These are phyloP conservation scores for Acrossocheilus fasciatus DNA, from an alignment of 2,797 vertebrate genomes.

Conservation along the genomic window DNA sequence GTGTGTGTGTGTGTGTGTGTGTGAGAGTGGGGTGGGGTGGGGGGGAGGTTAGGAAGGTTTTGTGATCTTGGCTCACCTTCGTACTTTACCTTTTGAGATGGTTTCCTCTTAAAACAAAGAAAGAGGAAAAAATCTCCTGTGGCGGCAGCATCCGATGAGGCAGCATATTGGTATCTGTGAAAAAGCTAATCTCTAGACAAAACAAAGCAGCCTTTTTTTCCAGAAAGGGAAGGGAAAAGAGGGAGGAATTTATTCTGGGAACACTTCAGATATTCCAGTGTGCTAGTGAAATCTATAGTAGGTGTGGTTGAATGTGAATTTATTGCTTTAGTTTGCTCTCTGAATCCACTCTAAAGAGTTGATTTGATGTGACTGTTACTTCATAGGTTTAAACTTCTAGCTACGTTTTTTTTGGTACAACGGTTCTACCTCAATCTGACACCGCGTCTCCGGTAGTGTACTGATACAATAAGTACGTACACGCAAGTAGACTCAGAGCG, in stretches of 20 bases:
- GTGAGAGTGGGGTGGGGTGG: neutral
- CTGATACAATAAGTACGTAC: constrained; percentile 69
- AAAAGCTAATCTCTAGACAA: constrained; percentile 53
- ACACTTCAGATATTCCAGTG: constrained; percentile 72
- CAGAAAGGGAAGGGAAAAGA: constrained; percentile 71
- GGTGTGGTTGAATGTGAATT: constrained; percentile 76
- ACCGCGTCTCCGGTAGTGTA: constrained; percentile 74
- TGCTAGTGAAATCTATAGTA: constrained; percentile 71
- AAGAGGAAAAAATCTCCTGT: constrained; percentile 47
- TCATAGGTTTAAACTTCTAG: constrained; percentile 77
- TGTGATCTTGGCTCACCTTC: constrained; percentile 59
- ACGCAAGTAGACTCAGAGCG: constrained; percentile 59
- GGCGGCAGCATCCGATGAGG: constrained; percentile 67
- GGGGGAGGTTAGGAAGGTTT: constrained; percentile 35
- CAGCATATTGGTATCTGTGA: constrained; percentile 69
- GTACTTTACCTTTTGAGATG: constrained; percentile 52
- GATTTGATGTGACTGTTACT: constrained; percentile 84
- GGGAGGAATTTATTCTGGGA: constrained; percentile 62
- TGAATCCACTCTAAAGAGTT: constrained; percentile 73
- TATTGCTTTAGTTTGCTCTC: constrained; percentile 52
- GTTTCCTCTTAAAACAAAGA: constrained; percentile 62
- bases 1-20: neutral
- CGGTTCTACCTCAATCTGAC: constrained; percentile 85
- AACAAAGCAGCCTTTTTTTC: constrained; percentile 61
- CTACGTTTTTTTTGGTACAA: constrained; percentile 80